Evolutionary conservation across 2,888 invertebrate genomes (phyloP), one percentile per base, ranked within the genome.

Genomic region (Tachina lurida): DNA sequence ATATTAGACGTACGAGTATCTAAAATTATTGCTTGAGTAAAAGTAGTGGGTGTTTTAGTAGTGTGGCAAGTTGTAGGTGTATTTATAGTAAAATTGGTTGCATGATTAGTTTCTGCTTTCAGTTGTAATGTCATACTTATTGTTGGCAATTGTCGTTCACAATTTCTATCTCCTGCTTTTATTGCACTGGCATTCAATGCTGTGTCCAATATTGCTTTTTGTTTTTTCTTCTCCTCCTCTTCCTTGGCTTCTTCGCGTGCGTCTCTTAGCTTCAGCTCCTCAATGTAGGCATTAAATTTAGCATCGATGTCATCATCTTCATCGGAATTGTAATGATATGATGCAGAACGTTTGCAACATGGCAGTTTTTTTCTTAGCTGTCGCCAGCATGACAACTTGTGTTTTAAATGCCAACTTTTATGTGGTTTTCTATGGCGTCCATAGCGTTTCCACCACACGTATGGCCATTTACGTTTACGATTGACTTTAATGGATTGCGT

Each of bases 301-400:
- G 90, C 90, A 88, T 92, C 92, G 58, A 92, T 91, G 79, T 92
- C 92, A 75, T 92, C 91, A 82, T 91, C 91, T 49, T 91, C 91
- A 39, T 89, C 90, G 39, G 88, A 89, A 41, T 88, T 88, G 71
- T 90, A 89, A 47, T 88, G 86, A 56, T 83, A 79, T 3, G 74
- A 76, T 10, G 80, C 47, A 52, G 84, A 75, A 68, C 15, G 62
- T 60, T 73, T 65, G 62, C 75, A 75, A 54, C 85, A 83, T 52
- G 31, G 54, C 45, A 84, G 22, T 68, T 45, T 70, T 47, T 70
- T 75, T 60, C 31, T 41, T 9, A 73, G n/a, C 22, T 70, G 77
- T 45, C 77, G 73, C 71, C 71, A 71, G 47, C 75, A 80, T 47
- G 80, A 62, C 56, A 47, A 17, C 54, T 60, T 74, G 43, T 71